Conservation (phyloP, 2,888 invertebrate species). For the Physocephala rufipes region DNA sequence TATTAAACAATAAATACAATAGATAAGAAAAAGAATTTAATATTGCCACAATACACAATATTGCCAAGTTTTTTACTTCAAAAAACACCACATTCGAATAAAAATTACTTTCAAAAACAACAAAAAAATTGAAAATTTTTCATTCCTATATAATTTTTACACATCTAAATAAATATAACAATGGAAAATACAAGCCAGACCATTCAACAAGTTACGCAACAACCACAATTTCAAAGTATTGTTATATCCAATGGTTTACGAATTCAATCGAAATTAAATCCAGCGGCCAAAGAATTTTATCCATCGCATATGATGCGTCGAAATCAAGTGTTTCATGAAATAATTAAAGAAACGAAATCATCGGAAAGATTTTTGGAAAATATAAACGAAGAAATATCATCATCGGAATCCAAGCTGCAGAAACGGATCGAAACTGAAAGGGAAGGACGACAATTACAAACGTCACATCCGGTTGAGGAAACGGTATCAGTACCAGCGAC, state of each 20-base stretch:
- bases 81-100: constrained; percentile 29
- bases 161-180: constrained; percentile 16
- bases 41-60: constrained; percentile 37
- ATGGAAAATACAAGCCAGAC: constrained; percentile 32
- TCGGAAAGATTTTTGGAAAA: constrained; percentile 16
- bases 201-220: constrained; percentile 16
- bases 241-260: constrained; percentile 40
- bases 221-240: constrained; percentile 27
- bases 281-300: constrained; percentile 47
- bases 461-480: not conserved
- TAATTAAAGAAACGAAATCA: constrained; percentile 22
- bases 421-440: not conserved
- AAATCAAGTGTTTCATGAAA: constrained; percentile 33
- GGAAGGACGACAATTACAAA: not conserved
- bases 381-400: constrained; percentile 10
- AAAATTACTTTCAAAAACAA: constrained; percentile 36
- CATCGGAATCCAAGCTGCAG: not conserved
- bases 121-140: constrained; percentile 32
- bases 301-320: constrained; percentile 40
- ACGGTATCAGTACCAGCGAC: not conserved
- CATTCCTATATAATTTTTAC: constrained; percentile 16
- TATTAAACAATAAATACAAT: no score
- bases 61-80: constrained; percentile 42
- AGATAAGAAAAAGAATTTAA: not conserved
- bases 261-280: constrained; percentile 47